Percentiles rank a stretch among this genome's conserved stretches.
Conservation (phyloP, 1,140 invertebrate species). For the Octopus sinensis region DNA sequence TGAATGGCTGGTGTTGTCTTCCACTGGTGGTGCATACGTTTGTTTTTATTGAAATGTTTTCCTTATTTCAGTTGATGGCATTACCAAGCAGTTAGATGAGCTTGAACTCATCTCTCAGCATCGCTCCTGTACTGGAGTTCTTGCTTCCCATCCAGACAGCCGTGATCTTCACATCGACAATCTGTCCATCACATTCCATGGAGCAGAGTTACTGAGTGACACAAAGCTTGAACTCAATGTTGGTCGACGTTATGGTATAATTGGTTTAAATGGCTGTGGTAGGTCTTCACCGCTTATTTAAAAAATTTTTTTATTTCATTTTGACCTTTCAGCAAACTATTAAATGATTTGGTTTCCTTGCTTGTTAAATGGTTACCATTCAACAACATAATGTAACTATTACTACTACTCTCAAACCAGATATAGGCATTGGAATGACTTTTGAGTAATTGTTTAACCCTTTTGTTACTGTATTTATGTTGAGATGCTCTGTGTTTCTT, state of each 20-base stretch:
- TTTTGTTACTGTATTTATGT: too few relatives aligned
- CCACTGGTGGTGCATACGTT: too few relatives aligned
- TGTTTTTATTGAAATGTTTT: neutral
- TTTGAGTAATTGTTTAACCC: too few relatives aligned
- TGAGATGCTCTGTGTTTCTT: too few relatives aligned
- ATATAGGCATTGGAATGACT: too few relatives aligned
- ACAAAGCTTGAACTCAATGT: slow-evolving; percentile 95
- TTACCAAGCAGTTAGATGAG: slow-evolving; percentile 72
- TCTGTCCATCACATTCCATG: slow-evolving; percentile 97
- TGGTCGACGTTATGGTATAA: slow-evolving; percentile 90
- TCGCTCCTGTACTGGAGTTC: slow-evolving; percentile 87
- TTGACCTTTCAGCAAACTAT: too few relatives aligned
- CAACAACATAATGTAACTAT: too few relatives aligned
- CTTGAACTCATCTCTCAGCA: slow-evolving; percentile 88
- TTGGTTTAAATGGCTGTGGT: slow-evolving; percentile 95
- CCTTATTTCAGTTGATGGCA: slow-evolving; percentile 70
- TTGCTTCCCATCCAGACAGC: slow-evolving; percentile 90
- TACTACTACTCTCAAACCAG: too few relatives aligned
- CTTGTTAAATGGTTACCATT: too few relatives aligned
- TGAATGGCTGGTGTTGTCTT: too few relatives aligned
- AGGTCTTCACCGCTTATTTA: slow-evolving; percentile 47
- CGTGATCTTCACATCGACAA: slow-evolving; percentile 96
- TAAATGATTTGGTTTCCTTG: too few relatives aligned
- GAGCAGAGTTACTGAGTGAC: slow-evolving; percentile 90
- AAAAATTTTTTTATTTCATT: slow-evolving; percentile 20